These are phyloP conservation scores for Drosophila pseudoananassae DNA, from an alignment of 1,140 invertebrate genomes.

Conservation along the genomic window DNA sequence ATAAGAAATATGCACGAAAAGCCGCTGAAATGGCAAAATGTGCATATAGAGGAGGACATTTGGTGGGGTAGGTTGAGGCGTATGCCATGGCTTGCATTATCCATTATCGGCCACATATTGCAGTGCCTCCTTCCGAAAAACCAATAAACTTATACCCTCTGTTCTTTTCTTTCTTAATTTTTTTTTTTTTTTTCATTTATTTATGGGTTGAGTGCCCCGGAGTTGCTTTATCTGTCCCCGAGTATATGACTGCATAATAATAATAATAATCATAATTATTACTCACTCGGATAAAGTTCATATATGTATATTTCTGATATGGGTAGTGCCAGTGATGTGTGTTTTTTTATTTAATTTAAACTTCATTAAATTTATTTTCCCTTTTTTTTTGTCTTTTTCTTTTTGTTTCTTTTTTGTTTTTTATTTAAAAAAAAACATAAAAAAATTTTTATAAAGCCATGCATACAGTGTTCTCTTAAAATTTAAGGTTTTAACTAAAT, in stretches of 20 bases:
- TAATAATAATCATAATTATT: constrained; percentile 21
- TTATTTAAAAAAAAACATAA: background rate
- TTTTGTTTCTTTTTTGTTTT: background rate
- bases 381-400: background rate
- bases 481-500: too few species aligned
- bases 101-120: constrained; percentile 42
- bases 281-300: background rate
- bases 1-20: constrained; percentile 49
- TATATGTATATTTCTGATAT: constrained; percentile 1
- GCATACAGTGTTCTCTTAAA: background rate
- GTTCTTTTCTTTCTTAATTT: background rate
- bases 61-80: background rate
- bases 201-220: constrained; percentile 22
- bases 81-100: constrained; percentile 31
- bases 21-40: constrained; percentile 2
- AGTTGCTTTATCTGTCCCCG: constrained; percentile 32
- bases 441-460: too few species aligned
- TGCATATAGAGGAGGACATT: background rate
- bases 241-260: constrained; percentile 30
- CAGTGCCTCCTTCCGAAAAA: constrained; percentile 18
- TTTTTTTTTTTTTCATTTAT: constrained; percentile 15
- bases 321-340: background rate
- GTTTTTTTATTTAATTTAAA: background rate
- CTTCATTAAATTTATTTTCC: constrained; percentile 9
- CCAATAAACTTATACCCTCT: constrained; percentile 22